Evolutionary conservation across 2,113 vertebrate genomes (phyloP), one percentile per base, ranked within the genome.

Genomic region (Syrmaticus mikado): DNA sequence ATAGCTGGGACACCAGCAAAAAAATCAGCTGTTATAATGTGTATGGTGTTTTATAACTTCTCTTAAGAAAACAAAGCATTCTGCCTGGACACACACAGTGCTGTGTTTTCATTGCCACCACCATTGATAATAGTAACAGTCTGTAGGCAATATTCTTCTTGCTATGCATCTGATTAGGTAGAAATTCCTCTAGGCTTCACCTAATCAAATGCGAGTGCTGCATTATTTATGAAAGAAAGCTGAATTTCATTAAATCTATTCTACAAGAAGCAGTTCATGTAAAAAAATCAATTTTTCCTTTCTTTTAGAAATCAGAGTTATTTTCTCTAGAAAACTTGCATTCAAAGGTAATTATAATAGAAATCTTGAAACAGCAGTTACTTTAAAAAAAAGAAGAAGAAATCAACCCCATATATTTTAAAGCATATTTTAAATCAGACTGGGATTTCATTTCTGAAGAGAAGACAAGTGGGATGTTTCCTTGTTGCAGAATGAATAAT

Each of bases 211-310:
- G 76, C 77, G 93, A 97, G 82, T 77, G 66, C 34, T 97, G 94
- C 94, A 97, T 97, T 97, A 97, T 97, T 97, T 97, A 97, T 97
- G 96, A 97, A 97, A 97, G 88, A 75, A 94, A 97, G 94, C 72
- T 92, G 96, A 95, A 97, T 97, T 95, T 96, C 95, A 97, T 96
- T 93, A 93, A 97, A 95, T 73, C 55, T 79, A 64, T 58, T 95
- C 86, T 94, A 72, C 81, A 94, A 95, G 57, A 87, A 87, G 48
- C 79, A 92, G 88, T 53, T 85, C 27, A 46, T 82, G 65, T 74
- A 78, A 96, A 89, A 60, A 57, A 57, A 84, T 53, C 41, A 85
- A 11, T 66, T 95, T 95, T 70, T 93, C 24, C 60, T 89, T 70
- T 94, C 71, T 94, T 96, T 79, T 28, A 71, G n/a, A 79, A 82